Base-by-base conservation (phyloP, 2,888 invertebrate species). In the Pedicia rivosa region DNA sequence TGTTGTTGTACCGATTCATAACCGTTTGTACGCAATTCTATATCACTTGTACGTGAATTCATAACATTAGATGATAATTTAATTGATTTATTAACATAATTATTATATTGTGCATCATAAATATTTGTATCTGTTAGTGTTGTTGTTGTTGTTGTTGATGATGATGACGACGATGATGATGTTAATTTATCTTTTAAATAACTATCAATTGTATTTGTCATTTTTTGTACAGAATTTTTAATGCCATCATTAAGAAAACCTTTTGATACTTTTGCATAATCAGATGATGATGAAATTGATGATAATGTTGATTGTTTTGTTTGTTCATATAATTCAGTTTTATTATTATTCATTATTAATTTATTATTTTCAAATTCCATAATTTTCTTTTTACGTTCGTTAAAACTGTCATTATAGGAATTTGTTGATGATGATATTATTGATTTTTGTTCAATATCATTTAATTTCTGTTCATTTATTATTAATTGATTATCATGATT, bases 391-490 rank as follows among this genome's bases (percentile, higher is more conserved):
- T 54, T 54, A 3, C 55, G 50, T 32, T 60, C 59, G 38, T 55
- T 54, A 25, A 55, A 55, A 46, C 54, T 56, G 38, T 35, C 39
- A 40, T 34, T 33, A 30, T 43, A 8, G 22, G 16, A 26, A 40
- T 39, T 22, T 12, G 41, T 29, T 38, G 41, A 66, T 64, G 48
- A 69, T 68, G 38, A 66, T 64, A 47, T 67, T 67, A 44, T 62
- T 62, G 52, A 70, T 72, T 58, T 74, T 75, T 43, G 32, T 3
- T n/a, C 13, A 6, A 20, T 20, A 22, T 32, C 32, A 14, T 17
- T n/a, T n/a, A n/a, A n/a, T n/a, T n/a, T n/a, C n/a, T n/a, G n/a
- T n/a, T n/a, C n/a, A n/a, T n/a, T 32, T 5, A 13, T 32, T 3
- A 14, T 20, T 20, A 20, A 20, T 20, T 20, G 20, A 20, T 20